phyloP scores from a whole-genome alignment of 2,888 invertebrate genomes.

The Willowsia nigromaculata region DNA sequence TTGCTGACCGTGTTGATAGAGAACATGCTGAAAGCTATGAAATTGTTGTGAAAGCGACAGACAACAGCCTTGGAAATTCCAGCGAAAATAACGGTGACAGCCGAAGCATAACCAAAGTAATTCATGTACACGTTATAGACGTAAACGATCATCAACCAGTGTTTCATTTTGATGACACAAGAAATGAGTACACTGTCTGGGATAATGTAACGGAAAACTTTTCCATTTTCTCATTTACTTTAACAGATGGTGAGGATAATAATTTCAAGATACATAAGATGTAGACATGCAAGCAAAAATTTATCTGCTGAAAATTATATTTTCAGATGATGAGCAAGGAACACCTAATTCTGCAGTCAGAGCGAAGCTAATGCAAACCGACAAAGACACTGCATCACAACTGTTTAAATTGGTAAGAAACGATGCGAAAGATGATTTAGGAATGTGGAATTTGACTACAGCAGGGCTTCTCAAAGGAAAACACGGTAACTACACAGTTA shows the following conservation, averaged over 20 bases:
- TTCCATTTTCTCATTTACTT: neutral
- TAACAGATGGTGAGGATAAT: constrained; percentile 6
- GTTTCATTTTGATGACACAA: constrained; percentile 82
- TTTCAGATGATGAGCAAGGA: neutral
- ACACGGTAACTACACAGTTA: constrained; percentile 91
- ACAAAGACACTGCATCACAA: neutral
- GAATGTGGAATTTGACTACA: constrained; percentile 85
- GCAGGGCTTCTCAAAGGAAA: constrained; percentile 87
- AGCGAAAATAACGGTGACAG: neutral
- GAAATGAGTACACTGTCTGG: neutral
- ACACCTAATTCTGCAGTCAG: neutral
- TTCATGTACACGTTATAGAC: constrained; percentile 88
- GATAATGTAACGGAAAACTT: neutral
- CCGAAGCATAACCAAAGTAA: neutral
- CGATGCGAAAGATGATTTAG: neutral
- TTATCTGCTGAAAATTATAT: neutral
- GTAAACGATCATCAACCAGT: constrained; percentile 92
- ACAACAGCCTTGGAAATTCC: neutral
- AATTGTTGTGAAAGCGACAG: neutral
- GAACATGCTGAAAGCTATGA: constrained; percentile 82
- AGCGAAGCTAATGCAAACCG: neutral
- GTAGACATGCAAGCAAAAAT: neutral
- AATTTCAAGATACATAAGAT: neutral
- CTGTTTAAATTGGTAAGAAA: neutral
- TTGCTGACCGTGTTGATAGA: constrained; percentile 88